Conservation (phyloP, 1,140 invertebrate species). For the Ctenoplectra terminalis region DNA sequence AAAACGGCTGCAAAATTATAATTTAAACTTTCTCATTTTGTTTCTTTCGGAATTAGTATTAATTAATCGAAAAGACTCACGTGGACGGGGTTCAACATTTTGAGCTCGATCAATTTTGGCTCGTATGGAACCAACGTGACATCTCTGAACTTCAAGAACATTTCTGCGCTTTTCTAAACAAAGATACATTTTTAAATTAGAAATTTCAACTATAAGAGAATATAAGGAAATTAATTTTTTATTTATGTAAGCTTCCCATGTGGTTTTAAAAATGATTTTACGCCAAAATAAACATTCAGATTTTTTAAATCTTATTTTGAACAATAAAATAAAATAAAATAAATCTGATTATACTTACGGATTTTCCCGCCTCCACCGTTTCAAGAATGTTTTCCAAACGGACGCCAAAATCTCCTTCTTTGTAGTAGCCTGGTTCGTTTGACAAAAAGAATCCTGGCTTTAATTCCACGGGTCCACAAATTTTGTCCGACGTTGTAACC, state of each 20-base stretch:
- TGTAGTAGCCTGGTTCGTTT: slow-evolving; percentile 92
- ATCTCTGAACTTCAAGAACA: slow-evolving; percentile 89
- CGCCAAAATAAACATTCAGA: too few species aligned
- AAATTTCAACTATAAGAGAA: too few species aligned
- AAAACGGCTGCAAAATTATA: too few species aligned
- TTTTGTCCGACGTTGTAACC: slow-evolving; percentile 50
- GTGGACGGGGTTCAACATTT: slow-evolving; percentile 89
- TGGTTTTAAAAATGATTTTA: too few species aligned
- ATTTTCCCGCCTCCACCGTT: slow-evolving; percentile 86
- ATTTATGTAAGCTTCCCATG: too few species aligned
- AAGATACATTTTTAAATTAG: not conserved
- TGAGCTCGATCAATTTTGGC: slow-evolving; percentile 92
- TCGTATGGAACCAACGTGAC: slow-evolving; percentile 97
- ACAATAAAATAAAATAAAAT: too few species aligned
- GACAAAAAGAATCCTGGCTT: slow-evolving; percentile 94
- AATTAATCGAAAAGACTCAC: slow-evolving; percentile 80
- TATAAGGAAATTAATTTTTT: too few species aligned
- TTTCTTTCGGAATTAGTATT: too few species aligned
- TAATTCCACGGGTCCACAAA: slow-evolving; percentile 78
- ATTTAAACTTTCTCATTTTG: too few species aligned
- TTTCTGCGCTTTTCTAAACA: slow-evolving; percentile 78
- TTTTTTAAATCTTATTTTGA: too few species aligned
- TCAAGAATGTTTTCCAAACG: slow-evolving; percentile 96
- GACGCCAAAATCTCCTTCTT: slow-evolving; percentile 94
- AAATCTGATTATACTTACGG: too few species aligned